phyloP scores from a whole-genome alignment of 2,888 invertebrate species.

The Exocentrus adspersus region DNA sequence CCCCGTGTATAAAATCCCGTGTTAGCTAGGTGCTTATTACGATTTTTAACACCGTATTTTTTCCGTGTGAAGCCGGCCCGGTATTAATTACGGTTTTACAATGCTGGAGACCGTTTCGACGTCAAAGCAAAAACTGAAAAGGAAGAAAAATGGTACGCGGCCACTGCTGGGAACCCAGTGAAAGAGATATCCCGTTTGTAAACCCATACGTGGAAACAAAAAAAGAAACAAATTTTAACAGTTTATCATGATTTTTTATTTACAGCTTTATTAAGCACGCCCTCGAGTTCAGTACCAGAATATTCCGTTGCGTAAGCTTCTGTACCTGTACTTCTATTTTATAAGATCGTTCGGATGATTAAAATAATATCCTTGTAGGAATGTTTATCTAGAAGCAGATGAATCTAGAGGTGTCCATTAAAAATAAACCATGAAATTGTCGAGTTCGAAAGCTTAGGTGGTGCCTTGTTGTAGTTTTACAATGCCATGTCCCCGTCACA shows the following conservation, averaged over 20 bases:
- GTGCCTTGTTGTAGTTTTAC: slow-evolving; percentile 34
- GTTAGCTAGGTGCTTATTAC: slow-evolving; percentile 39
- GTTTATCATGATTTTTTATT: not conserved
- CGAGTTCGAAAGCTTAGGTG: slow-evolving; percentile 35
- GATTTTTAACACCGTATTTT: slow-evolving; percentile 35
- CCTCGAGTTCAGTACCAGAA: no score
- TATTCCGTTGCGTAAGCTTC: no score
- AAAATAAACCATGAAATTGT: slow-evolving; percentile 40
- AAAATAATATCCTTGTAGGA: slow-evolving; percentile 37
- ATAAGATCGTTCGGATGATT: slow-evolving; percentile 31
- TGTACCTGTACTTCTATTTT: no score
- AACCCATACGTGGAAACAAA: not conserved
- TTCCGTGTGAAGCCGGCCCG: slow-evolving; percentile 24
- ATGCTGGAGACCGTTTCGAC: slow-evolving; percentile 21
- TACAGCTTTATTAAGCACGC: not conserved
- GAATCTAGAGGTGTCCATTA: slow-evolving; percentile 39
- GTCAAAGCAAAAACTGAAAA: slow-evolving; percentile 3
- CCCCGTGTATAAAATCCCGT: slow-evolving; percentile 45
- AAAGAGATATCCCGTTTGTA: slow-evolving; percentile 4
- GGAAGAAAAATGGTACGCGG: slow-evolving; percentile 17
- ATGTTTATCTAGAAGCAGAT: slow-evolving; percentile 42
- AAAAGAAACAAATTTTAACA: slow-evolving; percentile 6
- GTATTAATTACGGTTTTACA: slow-evolving; percentile 22
- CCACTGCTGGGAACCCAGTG: not conserved
- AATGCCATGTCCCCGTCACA: slow-evolving; percentile 40